A percentile compares a stretch with the other conserved stretches of the same genome.
Conservation (phyloP, 2,888 invertebrate genomes). For the Latrodectus hesperus region DNA sequence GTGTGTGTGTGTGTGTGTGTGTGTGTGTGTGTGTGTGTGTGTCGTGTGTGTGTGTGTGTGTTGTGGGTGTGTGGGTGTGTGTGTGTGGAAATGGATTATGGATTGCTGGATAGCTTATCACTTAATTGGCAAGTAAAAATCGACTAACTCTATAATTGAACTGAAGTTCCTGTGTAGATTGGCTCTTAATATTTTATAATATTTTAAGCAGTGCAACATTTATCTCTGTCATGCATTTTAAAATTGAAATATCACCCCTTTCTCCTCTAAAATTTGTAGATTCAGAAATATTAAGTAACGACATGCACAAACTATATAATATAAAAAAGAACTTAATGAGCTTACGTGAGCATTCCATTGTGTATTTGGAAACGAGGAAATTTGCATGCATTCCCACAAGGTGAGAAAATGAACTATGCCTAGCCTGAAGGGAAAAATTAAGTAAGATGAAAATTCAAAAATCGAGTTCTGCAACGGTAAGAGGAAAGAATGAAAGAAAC, state of each 20-base stretch:
- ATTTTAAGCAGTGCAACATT: not conserved
- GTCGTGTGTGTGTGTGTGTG: too few species aligned
- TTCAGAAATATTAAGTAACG: slow-evolving; percentile 19
- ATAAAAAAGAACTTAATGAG: slow-evolving; percentile 15
- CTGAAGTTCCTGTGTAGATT: too few species aligned
- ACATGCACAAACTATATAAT: slow-evolving; percentile 13
- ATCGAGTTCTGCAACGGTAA: not conserved
- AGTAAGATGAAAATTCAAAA: slow-evolving; percentile 34
- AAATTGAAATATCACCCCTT: slow-evolving; percentile 9
- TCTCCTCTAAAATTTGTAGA: slow-evolving; percentile 6
- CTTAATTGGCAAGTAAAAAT: too few species aligned
- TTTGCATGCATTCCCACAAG: slow-evolving; percentile 56
- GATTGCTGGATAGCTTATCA: too few species aligned
- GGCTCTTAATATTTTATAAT: not conserved
- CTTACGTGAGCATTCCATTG: slow-evolving; percentile 17
- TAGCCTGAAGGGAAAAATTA: slow-evolving; percentile 38
- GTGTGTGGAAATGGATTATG: too few species aligned
- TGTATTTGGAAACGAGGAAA: slow-evolving; percentile 47
- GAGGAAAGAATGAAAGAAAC: slow-evolving; percentile 39
- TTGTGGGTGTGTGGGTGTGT: too few species aligned
- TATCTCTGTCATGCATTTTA: not conserved
- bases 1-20: too few species aligned
- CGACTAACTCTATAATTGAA: too few species aligned
- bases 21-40: too few species aligned
- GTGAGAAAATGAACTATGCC: slow-evolving; percentile 49